Evolutionary conservation across 2,113 vertebrate species (phyloP), one percentile per base, ranked within the genome.

Genomic region (Thunnus thynnus): DNA sequence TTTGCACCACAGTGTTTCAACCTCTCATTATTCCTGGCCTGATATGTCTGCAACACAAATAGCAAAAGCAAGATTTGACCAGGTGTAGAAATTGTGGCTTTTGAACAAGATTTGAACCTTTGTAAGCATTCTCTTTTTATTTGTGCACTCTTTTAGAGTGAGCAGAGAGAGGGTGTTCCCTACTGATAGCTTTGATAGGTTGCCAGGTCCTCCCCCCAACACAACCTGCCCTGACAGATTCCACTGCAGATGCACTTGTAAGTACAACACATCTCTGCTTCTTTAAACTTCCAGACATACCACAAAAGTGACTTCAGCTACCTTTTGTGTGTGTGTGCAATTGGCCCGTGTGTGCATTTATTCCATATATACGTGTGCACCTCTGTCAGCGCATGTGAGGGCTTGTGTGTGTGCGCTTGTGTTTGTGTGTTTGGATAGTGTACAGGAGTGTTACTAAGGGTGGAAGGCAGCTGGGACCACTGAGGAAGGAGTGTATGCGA

Each of bases 201-300:
- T 87, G 82, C 83, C 83, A 91, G 73, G 30, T 71, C 66, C 67
- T 55, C 71, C 80, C 61, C 41, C 66, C 13, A 41, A 64, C 76
- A 55, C 76, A 84, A 90, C 93, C 82, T 93, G 92, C 66, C 91
- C 87, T 27, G 16, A 94, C 93, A 91, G 72, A 92, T 93, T 88
- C 90, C 61, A 22, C 65, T 44, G 57, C n/a, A 2, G 79, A 91
- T 70, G 73, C 72, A 69, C 82, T 80, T 85, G 74, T 86, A 91
- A 88, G 89, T 86, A 82, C 81, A 88, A 86, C 79, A 87, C 67
- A 76, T 82, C 74, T 30, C 57, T 46, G 58, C 64, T 61, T 76
- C 69, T 80, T 74, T 63, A 58, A 87, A 82, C 79, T 77, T 57
- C 61, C 73, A 86, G 67, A 90, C 91, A 94, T 92, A 91, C 90